Base-by-base conservation (phyloP, 2,888 invertebrate species). In the Agrenia bidenticulata region DNA sequence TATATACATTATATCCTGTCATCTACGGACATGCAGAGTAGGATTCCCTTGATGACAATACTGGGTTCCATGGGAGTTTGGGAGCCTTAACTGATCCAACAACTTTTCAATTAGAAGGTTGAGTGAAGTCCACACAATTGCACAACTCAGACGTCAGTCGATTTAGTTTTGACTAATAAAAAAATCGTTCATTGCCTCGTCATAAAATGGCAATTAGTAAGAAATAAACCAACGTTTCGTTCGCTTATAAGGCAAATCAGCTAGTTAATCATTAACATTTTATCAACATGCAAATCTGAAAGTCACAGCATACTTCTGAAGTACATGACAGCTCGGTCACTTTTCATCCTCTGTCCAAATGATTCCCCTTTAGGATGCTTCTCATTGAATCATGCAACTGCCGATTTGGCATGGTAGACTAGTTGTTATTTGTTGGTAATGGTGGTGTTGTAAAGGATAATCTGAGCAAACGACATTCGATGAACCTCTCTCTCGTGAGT, bases 231-330 rank as follows among this genome's bases (percentile, higher is more conserved):
- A 66, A 67, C 64, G 63, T 65, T 70, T 70, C 70, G 66, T 70
- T 70, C 64, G 63, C 57, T 64, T 60, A 26, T 67, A 70, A 70
- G 70, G 70, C 70, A 70, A 70, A 67, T 70, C 70, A 70, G 64
- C 67, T 67, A 64, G 66, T 69, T 63, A 66, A 69, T 66, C 66
- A 69, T 69, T 62, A 63, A 67, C 63, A 63, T 58, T 61, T 45
- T 66, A 64, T 66, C 66, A 57, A 57, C 57, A 57, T 57, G 57
- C 57, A 41, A 60, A 63, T 64, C 64, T 64, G 63, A 64, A 67
- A 70, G 70, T 67, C 70, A 70, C 67, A 67, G 63, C 51, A 64
- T 56, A 67, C 55, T 53, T 58, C 42, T 53, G 45, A 45, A 45
- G 45, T 45, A 45, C 45, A 45, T 45, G 45, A 45, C 19, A 45